Evolutionary conservation across 92 coral and sea anemone species (phyloP).

Genomic region (Paragorgia papillata): DNA sequence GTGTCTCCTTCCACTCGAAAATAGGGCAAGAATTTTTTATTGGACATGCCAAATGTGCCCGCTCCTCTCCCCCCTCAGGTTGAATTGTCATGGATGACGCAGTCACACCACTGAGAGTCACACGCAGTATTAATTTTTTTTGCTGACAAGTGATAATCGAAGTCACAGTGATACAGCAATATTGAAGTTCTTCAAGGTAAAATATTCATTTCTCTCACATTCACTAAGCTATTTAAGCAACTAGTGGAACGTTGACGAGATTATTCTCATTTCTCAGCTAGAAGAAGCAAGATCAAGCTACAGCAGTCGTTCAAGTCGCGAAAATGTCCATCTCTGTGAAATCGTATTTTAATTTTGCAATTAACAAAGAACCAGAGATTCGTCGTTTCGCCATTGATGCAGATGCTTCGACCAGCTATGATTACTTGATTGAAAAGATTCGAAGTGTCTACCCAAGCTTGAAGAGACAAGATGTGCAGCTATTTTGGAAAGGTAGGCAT

Average conservation of each 20-base stretch:
- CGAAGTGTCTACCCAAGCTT: conserved; percentile 82
- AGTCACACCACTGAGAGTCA: no score
- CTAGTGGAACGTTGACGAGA: neutral
- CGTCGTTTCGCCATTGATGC: conserved; percentile 96
- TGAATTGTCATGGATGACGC: neutral
- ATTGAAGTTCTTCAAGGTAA: no score
- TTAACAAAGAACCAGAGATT: conserved; percentile 82
- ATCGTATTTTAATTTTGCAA: conserved; percentile 71
- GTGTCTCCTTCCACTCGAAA: no score
- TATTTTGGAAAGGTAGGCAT: conserved; percentile 91
- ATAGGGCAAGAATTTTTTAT: no score
- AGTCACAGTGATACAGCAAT: no score
- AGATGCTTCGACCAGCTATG: conserved; percentile 91
- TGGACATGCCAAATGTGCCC: no score
- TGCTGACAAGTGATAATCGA: no score
- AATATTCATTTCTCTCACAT: no score
- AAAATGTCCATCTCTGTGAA: conserved; percentile 91
- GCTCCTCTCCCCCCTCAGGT: neutral
- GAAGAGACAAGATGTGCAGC: conserved; percentile 68
- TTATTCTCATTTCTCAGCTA: no score
- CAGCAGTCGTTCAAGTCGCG: neutral
- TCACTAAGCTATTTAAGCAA: conserved; percentile 19
- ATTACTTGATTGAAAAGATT: conserved; percentile 81
- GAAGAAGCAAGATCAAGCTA: no score
- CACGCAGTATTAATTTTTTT: neutral